A percentile compares a stretch with the other conserved stretches of the same genome.
Evolutionary conservation across 2,888 invertebrate genomes (phyloP).

Genomic region (Metopia argyrocephala): DNA sequence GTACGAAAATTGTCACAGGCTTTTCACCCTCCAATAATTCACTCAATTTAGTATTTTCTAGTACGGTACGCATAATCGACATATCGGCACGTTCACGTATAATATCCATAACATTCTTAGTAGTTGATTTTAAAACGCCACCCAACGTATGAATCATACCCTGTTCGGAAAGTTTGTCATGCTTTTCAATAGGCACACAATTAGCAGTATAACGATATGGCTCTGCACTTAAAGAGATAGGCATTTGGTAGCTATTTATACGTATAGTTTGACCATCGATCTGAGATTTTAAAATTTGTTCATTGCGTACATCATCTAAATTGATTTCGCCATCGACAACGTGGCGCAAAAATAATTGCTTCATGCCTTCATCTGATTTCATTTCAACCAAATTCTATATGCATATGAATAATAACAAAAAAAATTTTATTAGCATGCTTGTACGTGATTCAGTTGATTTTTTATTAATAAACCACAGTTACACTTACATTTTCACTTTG

Average conservation of each 20-base stretch:
- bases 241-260: constrained; percentile 75
- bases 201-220: constrained; percentile 81
- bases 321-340: constrained; percentile 81
- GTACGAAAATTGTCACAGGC: constrained; percentile 84
- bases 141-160: constrained; percentile 84
- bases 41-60: constrained; percentile 81
- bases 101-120: constrained; percentile 81
- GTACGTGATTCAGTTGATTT: constrained; percentile 27
- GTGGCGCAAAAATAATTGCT: constrained; percentile 81
- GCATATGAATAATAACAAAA: not conserved
- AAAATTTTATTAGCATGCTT: not conserved
- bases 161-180: constrained; percentile 83
- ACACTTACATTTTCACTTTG: constrained; percentile 79
- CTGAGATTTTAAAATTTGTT: constrained; percentile 79
- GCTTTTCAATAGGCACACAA: constrained; percentile 82
- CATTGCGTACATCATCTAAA: constrained; percentile 81
- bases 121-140: constrained; percentile 81
- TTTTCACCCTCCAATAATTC: constrained; percentile 80
- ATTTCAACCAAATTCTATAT: constrained; percentile 80
- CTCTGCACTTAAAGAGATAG: constrained; percentile 70
- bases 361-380: constrained; percentile 75
- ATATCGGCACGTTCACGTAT: constrained; percentile 81
- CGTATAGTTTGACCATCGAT: constrained; percentile 75
- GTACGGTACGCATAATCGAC: constrained; percentile 80
- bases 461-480: not conserved